Conservation (phyloP, 2,797 vertebrate species). For the Fringilla coelebs region DNA sequence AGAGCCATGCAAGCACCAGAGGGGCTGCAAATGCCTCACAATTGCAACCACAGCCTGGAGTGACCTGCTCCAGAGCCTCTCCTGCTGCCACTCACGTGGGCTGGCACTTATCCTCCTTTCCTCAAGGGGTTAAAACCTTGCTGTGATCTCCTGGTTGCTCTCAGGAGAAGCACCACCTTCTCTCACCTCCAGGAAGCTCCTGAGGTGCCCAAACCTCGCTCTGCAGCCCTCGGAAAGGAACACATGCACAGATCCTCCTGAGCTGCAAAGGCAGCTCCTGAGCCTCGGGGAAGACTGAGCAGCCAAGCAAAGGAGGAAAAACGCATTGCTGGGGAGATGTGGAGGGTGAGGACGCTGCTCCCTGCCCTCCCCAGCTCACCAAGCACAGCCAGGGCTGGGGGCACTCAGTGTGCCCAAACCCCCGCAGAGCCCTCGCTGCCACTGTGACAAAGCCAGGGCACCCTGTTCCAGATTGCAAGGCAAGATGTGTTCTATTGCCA, state of each 20-base stretch:
- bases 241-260: background rate
- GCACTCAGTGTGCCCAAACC: fast-evolving
- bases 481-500: too few relatives aligned
- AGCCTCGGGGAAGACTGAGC: background rate
- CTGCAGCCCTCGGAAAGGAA: background rate
- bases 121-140: background rate
- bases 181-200: background rate
- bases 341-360: background rate
- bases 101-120: background rate
- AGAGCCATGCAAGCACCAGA: fast-evolving
- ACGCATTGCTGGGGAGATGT: fast-evolving
- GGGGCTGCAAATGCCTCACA: background rate
- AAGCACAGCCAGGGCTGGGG: background rate
- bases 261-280: background rate
- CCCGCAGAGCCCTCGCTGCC: background rate
- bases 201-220: background rate
- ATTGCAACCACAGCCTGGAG: background rate
- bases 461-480: too few relatives aligned
- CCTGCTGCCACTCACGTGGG: fast-evolving
- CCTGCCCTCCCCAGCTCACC: background rate
- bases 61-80: background rate
- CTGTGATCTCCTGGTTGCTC: fast-evolving
- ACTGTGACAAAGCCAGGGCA: fast-evolving
- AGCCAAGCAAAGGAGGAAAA: background rate
- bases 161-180: background rate